Percentiles rank a stretch among this genome's conserved stretches.
phyloP scores from a whole-genome alignment of 2,888 invertebrate genomes.

The Mythimna lalbum region DNA sequence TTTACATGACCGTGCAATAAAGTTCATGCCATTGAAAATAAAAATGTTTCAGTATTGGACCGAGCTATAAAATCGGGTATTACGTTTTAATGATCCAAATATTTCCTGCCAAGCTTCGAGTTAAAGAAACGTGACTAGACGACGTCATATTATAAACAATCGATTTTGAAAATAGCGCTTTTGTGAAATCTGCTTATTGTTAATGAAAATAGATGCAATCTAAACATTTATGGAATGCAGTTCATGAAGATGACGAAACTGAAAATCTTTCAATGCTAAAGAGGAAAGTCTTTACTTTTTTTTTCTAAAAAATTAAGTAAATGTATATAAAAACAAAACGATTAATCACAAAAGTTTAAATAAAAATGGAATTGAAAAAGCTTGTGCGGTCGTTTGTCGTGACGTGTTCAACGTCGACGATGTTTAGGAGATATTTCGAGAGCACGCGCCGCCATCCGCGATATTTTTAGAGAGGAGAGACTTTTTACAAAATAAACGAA shows the following conservation, averaged over 20 bases:
- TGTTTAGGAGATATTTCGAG: conserved; percentile 83
- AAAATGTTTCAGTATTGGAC: conserved; percentile 56
- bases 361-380: conserved; percentile 60
- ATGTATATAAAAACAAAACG: conserved; percentile 47
- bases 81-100: conserved; percentile 64
- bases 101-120: conserved; percentile 63
- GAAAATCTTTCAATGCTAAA: conserved; percentile 7
- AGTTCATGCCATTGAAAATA: conserved; percentile 58
- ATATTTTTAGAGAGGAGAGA: conserved; percentile 88
- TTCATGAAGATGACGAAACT: conserved; percentile 13
- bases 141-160: conserved; percentile 59
- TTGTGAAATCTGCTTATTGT: conserved; percentile 26
- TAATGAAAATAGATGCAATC: conserved; percentile 26
- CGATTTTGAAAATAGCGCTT: conserved; percentile 20
- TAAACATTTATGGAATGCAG: conserved; percentile 22
- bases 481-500: conserved; percentile 88
- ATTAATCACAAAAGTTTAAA: conserved; percentile 60
- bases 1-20: conserved; percentile 63
- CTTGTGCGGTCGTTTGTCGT: conserved; percentile 65
- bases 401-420: conserved; percentile 76
- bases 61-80: conserved; percentile 60
- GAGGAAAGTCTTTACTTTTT: conserved; percentile 9
- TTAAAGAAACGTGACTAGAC: conserved; percentile 52
- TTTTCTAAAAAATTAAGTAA: conserved; percentile 23
- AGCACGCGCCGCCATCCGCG: conserved; percentile 81